These are phyloP conservation scores for Rhagonycha lutea DNA, from an alignment of 2,888 invertebrate genomes.

Conservation along the genomic window DNA sequence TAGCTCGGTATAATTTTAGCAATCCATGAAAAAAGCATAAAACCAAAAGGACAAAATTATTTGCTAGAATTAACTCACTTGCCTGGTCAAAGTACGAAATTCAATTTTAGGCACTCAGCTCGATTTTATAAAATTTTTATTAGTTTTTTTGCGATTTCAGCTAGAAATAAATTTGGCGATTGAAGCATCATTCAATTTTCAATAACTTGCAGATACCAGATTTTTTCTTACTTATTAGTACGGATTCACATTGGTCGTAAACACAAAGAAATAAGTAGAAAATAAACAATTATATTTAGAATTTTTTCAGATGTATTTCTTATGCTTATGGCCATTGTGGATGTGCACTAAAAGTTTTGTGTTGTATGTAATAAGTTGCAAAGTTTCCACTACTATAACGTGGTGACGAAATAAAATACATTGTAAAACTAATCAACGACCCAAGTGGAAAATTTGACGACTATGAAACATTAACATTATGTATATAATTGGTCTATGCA, in stretches of 20 bases:
- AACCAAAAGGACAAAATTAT: background rate
- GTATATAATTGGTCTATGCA: background rate
- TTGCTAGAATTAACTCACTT: background rate
- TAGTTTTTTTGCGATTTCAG: slow-evolving; percentile 2
- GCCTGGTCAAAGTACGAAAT: background rate
- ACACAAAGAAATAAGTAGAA: too few relatives aligned
- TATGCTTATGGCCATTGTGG: too few relatives aligned
- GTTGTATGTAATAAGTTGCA: background rate
- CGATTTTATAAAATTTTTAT: background rate
- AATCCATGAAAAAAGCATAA: background rate
- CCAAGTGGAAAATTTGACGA: background rate
- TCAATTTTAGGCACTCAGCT: background rate
- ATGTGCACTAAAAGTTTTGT: background rate
- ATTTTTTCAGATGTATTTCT: too few relatives aligned
- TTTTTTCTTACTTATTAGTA: background rate
- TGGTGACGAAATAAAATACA: background rate
- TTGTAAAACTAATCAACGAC: background rate
- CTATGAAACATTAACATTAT: background rate
- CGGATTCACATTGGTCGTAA: too few relatives aligned
- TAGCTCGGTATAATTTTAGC: background rate
- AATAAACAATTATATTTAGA: too few relatives aligned
- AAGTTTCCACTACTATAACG: background rate
- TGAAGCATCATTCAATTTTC: slow-evolving; percentile 1
- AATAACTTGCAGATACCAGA: background rate
- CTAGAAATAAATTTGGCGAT: background rate